Evolutionary conservation across 2,113 vertebrate genomes (phyloP), one percentile per base, ranked within the genome.

Genomic region (Phrynocephalus versicolor): DNA sequence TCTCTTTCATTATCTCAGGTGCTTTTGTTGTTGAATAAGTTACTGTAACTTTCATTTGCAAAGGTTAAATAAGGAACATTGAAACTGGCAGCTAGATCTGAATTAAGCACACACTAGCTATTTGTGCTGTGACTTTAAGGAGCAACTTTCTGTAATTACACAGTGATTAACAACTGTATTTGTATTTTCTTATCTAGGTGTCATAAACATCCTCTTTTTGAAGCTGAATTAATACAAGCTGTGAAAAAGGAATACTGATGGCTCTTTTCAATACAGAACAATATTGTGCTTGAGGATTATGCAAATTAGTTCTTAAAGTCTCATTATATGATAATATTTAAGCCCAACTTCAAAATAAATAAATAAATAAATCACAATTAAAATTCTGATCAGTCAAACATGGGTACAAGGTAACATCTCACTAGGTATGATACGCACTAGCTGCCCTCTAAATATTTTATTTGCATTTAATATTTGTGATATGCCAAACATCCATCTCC

Each of bases 291-390:
- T 91, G 70, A 93, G 70, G 90, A 94, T 95, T 94, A 95, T 94
- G 88, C 51, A 91, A 95, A 95, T 94, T 58, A 88, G 58, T 90
- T 94, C 72, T 94, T 89, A 92, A 94, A 94, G 62, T 94, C 87
- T 94, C 91, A 94, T 95, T 95, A 95, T 95, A 94, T 88, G 83
- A 94, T 95, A 95, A 92, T 91, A 93, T 93, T 93, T 86, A 94
- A 96, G 80, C 80, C 58, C 79, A 89, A 88, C 84, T 87, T 27
- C 14, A 16, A n/a, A 67, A 88, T 51, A 51, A 51, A 51, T 51
- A 51, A 51, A 51, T 51, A 51, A 51, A 93, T 94, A 91, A 75
- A 89, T 91, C 62, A 67, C n/a, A 75, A 78, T 91, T 94, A 90
- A 88, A 94, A 93, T 94, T 94, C 89, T 90, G 39, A 89, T 91